phyloP scores from a whole-genome alignment of 1,140 invertebrate genomes.

The Drosophila sulfurigaster region DNA sequence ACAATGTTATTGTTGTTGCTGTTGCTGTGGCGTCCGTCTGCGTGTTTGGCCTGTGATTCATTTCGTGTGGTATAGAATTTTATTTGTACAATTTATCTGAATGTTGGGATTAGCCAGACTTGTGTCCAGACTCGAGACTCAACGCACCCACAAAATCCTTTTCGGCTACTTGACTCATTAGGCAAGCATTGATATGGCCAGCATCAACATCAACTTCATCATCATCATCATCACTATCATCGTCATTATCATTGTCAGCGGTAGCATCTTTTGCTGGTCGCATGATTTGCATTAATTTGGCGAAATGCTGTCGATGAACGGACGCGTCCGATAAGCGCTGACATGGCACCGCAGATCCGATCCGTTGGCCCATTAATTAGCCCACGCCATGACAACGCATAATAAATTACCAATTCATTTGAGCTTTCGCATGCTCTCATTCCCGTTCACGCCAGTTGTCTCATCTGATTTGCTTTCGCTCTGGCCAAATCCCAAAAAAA shows the following conservation, averaged over 20 bases:
- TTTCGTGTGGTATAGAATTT: slow-evolving; percentile 57
- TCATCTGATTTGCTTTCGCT: slow-evolving; percentile 39
- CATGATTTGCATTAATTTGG: slow-evolving; percentile 83
- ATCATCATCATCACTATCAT: not conserved
- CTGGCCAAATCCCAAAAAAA: slow-evolving; percentile 19
- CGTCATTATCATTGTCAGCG: slow-evolving; percentile 38
- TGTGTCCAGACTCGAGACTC: slow-evolving; percentile 29
- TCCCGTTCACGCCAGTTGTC: slow-evolving; percentile 18
- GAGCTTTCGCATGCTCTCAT: slow-evolving; percentile 60
- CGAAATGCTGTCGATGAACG: slow-evolving; percentile 78
- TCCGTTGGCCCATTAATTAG: slow-evolving; percentile 77
- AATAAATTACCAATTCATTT: slow-evolving; percentile 81
- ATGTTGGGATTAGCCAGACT: slow-evolving; percentile 57
- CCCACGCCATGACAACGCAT: slow-evolving; percentile 76
- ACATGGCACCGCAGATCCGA: slow-evolving; percentile 64
- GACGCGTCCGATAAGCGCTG: slow-evolving; percentile 75
- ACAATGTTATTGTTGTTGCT: slow-evolving; percentile 53
- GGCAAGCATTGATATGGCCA: slow-evolving; percentile 67
- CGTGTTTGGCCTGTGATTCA: slow-evolving; percentile 62
- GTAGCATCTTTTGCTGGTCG: slow-evolving; percentile 66
- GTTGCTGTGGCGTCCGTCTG: slow-evolving; percentile 31
- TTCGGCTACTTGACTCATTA: slow-evolving; percentile 81
- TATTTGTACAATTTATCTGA: slow-evolving; percentile 73
- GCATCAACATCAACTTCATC: slow-evolving; percentile 14
- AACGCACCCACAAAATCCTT: slow-evolving; percentile 78